Percentiles rank a stretch among this genome's conserved stretches.
phyloP scores from a whole-genome alignment of 1,140 invertebrate genomes.

The Homarus americanus region DNA sequence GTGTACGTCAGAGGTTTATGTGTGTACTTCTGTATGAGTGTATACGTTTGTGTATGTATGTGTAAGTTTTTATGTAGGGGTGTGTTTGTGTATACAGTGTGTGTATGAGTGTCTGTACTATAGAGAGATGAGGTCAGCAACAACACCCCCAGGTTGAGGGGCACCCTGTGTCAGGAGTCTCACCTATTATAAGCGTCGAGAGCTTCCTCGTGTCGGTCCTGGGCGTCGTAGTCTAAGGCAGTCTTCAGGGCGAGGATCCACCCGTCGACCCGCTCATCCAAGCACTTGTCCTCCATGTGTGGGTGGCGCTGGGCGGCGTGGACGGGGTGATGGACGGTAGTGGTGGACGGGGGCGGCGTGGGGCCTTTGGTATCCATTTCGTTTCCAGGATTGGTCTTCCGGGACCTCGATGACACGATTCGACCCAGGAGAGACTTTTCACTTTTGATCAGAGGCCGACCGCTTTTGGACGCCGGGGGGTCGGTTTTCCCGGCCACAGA shows the following conservation, averaged over 20 bases:
- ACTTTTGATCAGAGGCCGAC: neutral
- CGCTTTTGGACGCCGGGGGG: neutral
- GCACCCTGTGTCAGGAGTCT: no score
- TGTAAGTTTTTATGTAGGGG: no score
- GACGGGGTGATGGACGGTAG: conserved; percentile 34
- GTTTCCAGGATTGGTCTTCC: neutral
- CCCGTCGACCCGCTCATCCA: neutral
- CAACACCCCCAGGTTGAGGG: no score
- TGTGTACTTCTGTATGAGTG: no score
- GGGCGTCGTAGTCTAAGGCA: conserved; percentile 23
- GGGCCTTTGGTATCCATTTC: neutral
- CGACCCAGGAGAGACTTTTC: neutral
- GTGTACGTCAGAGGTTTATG: no score
- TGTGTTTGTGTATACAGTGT: no score
- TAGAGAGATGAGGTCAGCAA: no score
- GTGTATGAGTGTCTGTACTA: no score
- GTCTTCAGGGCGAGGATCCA: conserved; percentile 32
- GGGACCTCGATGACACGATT: neutral
- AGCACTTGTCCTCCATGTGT: conserved; percentile 22
- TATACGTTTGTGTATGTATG: no score
- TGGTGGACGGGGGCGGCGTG: neutral
- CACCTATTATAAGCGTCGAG: conserved; percentile 51
- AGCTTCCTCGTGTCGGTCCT: conserved; percentile 12
- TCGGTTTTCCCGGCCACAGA: neutral
- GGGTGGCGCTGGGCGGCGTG: neutral